Conservation (phyloP, 2,113 vertebrate species). For the Grammomys dolichurus region DNA sequence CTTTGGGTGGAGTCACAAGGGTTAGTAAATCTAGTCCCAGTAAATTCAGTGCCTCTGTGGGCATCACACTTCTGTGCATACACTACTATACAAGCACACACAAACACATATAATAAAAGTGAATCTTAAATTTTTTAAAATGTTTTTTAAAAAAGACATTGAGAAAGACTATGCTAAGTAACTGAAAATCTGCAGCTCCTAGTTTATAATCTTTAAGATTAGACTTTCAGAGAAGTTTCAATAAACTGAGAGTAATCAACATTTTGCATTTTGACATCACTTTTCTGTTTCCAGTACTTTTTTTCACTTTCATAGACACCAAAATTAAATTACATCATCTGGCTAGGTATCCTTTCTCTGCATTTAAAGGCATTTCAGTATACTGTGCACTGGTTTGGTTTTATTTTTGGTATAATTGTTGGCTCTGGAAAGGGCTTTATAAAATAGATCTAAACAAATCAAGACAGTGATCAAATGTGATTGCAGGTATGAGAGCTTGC, state of each 20-base stretch:
- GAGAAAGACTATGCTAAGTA: neutral
- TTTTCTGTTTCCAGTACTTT: neutral
- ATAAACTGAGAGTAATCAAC: neutral
- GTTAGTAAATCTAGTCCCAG: neutral
- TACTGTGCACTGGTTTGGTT: neutral
- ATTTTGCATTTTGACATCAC: neutral
- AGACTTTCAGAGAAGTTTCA: neutral
- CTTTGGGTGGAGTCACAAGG: neutral
- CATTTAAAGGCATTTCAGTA: neutral
- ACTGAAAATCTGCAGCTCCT: neutral
- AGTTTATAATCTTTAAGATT: neutral
- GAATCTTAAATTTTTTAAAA: too few species aligned
- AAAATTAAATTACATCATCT: neutral
- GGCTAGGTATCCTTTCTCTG: neutral
- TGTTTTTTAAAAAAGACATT: neutral
- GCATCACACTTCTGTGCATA: neutral
- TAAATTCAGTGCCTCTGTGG: neutral
- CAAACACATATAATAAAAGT: neutral
- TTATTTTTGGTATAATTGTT: neutral
- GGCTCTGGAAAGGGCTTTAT: neutral
- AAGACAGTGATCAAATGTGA: neutral
- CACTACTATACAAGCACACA: neutral
- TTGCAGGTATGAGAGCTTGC: neutral
- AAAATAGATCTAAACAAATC: conserved; percentile 19
- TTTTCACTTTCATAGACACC: neutral